phyloP scores from a whole-genome alignment of 1,140 invertebrate species.

The Papilio dardanus region DNA sequence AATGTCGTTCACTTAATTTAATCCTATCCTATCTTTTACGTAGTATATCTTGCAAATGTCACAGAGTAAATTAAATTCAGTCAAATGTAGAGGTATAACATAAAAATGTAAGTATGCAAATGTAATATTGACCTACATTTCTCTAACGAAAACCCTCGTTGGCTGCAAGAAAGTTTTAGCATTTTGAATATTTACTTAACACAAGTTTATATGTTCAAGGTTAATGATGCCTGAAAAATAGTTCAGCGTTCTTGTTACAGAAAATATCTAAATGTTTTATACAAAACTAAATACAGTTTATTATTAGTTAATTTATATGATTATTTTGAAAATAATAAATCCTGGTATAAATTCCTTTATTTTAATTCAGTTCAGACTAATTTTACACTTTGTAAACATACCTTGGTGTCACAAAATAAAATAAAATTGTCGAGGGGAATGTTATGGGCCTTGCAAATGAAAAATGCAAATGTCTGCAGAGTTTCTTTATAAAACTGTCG shows the following conservation, averaged over 20 bases:
- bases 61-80: neutral
- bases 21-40: neutral
- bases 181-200: neutral
- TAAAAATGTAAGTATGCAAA: conserved; percentile 15
- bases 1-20: neutral
- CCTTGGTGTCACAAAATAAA: conserved; percentile 18
- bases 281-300: neutral
- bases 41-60: neutral
- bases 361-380: conserved; percentile 4
- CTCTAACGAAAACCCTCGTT: neutral
- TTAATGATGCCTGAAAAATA: too few species aligned
- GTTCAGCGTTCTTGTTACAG: too few species aligned
- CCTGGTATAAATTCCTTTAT: neutral
- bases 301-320: neutral
- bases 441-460: conserved; percentile 14
- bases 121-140: conserved; percentile 15
- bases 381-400: conserved; percentile 18
- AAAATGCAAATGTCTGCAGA: conserved; percentile 21
- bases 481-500: conserved; percentile 6
- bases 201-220: neutral
- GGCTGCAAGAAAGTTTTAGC: neutral
- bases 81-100: conserved; percentile 4
- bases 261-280: too few species aligned
- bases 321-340: neutral
- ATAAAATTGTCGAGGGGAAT: conserved; percentile 11